A percentile compares a stretch with the other conserved stretches of the same genome.
phyloP scores from a whole-genome alignment of 2,888 invertebrate species.

The Tiliacea citrago region DNA sequence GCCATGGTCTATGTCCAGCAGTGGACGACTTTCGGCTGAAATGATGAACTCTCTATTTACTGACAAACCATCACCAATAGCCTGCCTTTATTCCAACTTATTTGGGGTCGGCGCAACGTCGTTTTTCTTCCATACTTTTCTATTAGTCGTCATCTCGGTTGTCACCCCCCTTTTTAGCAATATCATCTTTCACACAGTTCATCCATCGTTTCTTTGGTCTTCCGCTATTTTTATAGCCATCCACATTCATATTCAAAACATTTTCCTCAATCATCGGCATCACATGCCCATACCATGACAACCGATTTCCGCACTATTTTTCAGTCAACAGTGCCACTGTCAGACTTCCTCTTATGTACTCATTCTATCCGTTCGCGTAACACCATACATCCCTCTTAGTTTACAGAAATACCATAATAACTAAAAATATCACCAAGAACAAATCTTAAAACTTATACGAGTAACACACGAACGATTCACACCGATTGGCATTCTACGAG shows the following conservation, averaged over 20 bases:
- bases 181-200: not conserved
- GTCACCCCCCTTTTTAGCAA: not conserved
- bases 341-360: too few species aligned
- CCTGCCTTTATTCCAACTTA: not conserved
- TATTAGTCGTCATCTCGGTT: not conserved
- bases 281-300: too few species aligned
- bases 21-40: too few species aligned
- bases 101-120: not conserved
- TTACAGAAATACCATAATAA: too few species aligned
- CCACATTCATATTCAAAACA: not conserved
- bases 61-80: not conserved
- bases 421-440: too few species aligned
- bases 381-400: too few species aligned
- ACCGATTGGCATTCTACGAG: constrained; percentile 18
- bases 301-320: not conserved
- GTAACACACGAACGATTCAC: not conserved
- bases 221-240: not conserved
- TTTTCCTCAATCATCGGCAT: not conserved
- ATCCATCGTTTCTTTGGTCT: not conserved
- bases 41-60: not conserved
- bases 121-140: not conserved
- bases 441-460: not conserved
- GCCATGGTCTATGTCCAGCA: too few species aligned
- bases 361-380: too few species aligned
- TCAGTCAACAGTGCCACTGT: not conserved